These are phyloP conservation scores for Schizopygopsis pylzovi DNA, from an alignment of 2,797 vertebrate genomes.

Conservation along the genomic window DNA sequence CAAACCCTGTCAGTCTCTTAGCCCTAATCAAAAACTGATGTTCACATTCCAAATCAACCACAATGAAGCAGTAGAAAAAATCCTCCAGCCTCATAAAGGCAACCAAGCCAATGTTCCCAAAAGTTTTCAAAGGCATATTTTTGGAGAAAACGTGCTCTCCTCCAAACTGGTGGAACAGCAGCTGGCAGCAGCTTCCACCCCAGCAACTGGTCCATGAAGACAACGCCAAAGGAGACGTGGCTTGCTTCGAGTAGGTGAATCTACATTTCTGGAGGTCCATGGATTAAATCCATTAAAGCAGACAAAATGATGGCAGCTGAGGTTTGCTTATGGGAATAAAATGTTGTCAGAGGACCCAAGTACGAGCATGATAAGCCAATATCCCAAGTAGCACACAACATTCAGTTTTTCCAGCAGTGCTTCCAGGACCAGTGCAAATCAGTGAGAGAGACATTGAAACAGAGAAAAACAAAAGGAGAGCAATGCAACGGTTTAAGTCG, in stretches of 20 bases:
- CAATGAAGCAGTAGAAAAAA: constrained; percentile 21
- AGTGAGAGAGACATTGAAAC: not conserved
- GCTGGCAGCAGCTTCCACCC: constrained; percentile 12
- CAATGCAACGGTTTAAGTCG: not conserved
- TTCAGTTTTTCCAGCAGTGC: constrained; percentile 40
- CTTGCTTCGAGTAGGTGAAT: not conserved
- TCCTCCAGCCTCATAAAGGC: constrained; percentile 1
- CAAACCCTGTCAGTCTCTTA: constrained; percentile 19
- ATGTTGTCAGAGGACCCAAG: constrained; percentile 6
- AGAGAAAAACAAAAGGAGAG: not conserved
- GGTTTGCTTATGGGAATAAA: constrained; percentile 12
- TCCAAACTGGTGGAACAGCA: constrained; percentile 18
- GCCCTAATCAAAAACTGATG: constrained; percentile 42
- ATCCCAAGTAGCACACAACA: constrained; percentile 28
- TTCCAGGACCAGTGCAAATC: constrained; percentile 12
- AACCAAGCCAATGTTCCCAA: constrained; percentile 31
- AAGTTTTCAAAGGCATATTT: constrained; percentile 31
- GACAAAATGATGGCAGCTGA: constrained; percentile 19
- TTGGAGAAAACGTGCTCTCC: constrained; percentile 1
- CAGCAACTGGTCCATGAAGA: not conserved
- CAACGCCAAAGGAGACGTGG: not conserved
- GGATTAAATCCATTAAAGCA: not conserved
- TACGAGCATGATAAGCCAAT: constrained; percentile 19
- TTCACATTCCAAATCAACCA: constrained; percentile 30
- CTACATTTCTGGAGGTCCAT: constrained; percentile 4